These are phyloP conservation scores for Lycia hirtaria DNA, from an alignment of 2,888 invertebrate genomes.

Conservation along the genomic window DNA sequence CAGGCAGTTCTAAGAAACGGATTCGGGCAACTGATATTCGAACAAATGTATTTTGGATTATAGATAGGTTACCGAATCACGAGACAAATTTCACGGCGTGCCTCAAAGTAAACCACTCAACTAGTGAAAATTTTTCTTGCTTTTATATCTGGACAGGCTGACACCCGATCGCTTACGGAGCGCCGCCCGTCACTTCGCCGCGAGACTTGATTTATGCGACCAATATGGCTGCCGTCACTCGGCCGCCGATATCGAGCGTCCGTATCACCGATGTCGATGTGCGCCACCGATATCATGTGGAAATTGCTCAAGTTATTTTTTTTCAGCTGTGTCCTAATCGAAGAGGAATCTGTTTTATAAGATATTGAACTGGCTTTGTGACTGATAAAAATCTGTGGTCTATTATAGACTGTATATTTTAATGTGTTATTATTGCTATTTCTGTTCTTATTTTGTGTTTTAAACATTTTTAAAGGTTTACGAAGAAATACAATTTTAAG, in stretches of 20 bases:
- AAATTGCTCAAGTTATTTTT: constrained; percentile 41
- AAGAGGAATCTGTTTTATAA: constrained; percentile 21
- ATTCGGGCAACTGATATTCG: too few relatives aligned
- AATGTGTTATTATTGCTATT: background rate
- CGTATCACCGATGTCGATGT: constrained; percentile 61
- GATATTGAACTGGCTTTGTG: constrained; percentile 6
- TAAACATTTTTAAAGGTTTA: too few relatives aligned
- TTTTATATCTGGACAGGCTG: constrained; percentile 80
- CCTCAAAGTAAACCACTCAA: constrained; percentile 79
- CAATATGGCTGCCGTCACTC: constrained; percentile 82
- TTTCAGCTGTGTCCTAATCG: constrained; percentile 30
- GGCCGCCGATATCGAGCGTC: constrained; percentile 72
- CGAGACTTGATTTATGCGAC: constrained; percentile 82
- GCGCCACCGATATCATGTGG: constrained; percentile 51
- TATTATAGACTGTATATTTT: background rate
- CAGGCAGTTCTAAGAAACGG: too few relatives aligned
- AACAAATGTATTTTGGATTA: too few relatives aligned
- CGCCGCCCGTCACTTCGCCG: constrained; percentile 78
- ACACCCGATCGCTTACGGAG: constrained; percentile 83
- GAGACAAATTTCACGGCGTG: constrained; percentile 78
- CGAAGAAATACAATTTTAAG: too few relatives aligned
- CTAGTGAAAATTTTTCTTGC: constrained; percentile 76
- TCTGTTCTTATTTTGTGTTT: too few relatives aligned
- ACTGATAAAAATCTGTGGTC: background rate
- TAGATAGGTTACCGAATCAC: too few relatives aligned